Evolutionary conservation across 1,140 invertebrate genomes (phyloP), one percentile per base, ranked within the genome.

Genomic region (Bombus sibiricus): DNA sequence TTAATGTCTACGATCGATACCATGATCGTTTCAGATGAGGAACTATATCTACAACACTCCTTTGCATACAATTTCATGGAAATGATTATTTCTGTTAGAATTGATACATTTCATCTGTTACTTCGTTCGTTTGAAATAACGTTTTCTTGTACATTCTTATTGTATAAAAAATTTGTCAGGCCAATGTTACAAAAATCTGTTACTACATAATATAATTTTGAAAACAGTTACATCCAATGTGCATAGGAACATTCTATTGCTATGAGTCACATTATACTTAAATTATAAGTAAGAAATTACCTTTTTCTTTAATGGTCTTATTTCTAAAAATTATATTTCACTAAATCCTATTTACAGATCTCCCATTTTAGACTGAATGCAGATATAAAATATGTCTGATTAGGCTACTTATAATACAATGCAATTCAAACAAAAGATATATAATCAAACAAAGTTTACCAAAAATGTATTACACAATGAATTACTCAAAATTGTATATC

Each of bases 341-440:
- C 82, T 92, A 88, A 90, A 85, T 89, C 84, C 90, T 92, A 93
- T 92, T 89, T 92, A 92, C 90, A 92, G 34, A 85, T 69, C 76
- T 77, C 74, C 76, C 85, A 81, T 68, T n/a, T 79, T 80, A 74
- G 81, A 89, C 85, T 85, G 68, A 81, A 80, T 83, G 73, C 80
- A 89, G 77, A 88, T 53, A 88, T 77, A 25, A 57, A 34, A 47
- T 53, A 78, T 64, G 78, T 88, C 86, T 86, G 64, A 81, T 88
- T 76, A 90, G 80, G 87, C 73, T 88, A 69, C 68, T 73, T 77
- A 86, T 85, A 47, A 77, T 89, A 85, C 37, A 32, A 87, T 88
- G 69, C 79, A 72, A 57, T 88, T 69, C 80, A 89, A 91, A 86
- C 18, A 78, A 81, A 73, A 39, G 25, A 39, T 82, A 77, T n/a